Evolutionary conservation across 2,888 invertebrate species (phyloP).

Genomic region (Masnerella sp.): DNA sequence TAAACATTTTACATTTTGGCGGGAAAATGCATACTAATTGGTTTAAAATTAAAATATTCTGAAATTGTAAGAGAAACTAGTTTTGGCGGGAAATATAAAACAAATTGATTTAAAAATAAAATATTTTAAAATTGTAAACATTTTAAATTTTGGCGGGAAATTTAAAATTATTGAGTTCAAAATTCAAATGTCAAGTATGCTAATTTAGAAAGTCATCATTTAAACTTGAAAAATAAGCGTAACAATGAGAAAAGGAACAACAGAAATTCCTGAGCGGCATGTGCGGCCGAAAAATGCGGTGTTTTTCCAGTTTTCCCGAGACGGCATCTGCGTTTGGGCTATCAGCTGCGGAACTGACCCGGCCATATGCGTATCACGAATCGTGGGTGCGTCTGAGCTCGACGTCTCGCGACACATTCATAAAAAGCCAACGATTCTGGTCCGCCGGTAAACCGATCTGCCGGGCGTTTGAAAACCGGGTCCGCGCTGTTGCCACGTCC

Average conservation of each 20-base stretch:
- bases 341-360: conserved; percentile 68
- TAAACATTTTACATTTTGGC: no score
- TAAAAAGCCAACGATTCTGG: conserved; percentile 41
- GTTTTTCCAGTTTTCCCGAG: conserved; percentile 5
- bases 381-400: conserved; percentile 48
- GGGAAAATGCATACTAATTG: no score
- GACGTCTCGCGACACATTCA: conserved; percentile 38
- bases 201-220: conserved; percentile 1
- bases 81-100: neutral
- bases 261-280: no score
- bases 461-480: neutral
- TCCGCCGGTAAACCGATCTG: conserved; percentile 20
- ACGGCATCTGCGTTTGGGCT: conserved; percentile 55
- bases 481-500: conserved; percentile 31
- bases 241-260: no score
- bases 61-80: no score
- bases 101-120: no score
- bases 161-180: no score
- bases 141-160: neutral
- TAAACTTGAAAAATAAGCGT: neutral
- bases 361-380: conserved; percentile 41
- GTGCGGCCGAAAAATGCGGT: neutral
- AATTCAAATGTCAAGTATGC: no score
- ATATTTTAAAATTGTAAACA: no score
- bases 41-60: no score